A percentile compares a stretch with the other conserved stretches of the same genome.
phyloP scores from a whole-genome alignment of 2,797 vertebrate species.

The Sorex maritimensis region DNA sequence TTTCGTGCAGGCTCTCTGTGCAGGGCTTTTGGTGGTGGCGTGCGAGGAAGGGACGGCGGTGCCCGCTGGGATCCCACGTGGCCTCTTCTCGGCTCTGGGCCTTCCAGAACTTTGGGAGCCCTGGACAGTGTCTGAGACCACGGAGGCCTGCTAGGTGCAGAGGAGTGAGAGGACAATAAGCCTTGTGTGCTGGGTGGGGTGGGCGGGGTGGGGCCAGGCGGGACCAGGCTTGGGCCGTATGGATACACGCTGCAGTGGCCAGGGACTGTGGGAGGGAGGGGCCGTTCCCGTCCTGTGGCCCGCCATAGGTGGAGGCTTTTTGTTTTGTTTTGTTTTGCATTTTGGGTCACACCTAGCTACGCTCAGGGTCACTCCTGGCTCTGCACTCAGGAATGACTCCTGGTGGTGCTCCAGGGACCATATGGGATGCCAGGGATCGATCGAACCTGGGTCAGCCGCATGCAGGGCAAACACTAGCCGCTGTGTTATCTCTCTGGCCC shows the following conservation, averaged over 20 bases:
- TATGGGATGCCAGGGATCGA: too few relatives aligned
- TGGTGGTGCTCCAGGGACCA: too few relatives aligned
- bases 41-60: background rate
- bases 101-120: background rate
- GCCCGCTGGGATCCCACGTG: background rate
- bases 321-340: too few relatives aligned
- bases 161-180: conserved; percentile 35
- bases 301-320: background rate
- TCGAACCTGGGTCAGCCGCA: too few relatives aligned
- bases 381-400: too few relatives aligned
- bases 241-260: too few relatives aligned
- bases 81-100: background rate
- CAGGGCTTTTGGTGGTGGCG: background rate
- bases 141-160: conserved; percentile 28
- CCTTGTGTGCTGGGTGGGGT: conserved; percentile 19
- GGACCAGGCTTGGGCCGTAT: background rate
- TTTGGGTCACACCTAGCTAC: too few relatives aligned
- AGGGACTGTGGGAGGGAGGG: background rate
- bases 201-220: background rate
- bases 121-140: background rate
- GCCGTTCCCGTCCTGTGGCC: background rate
- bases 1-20: too few relatives aligned
- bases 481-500: too few relatives aligned
- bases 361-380: too few relatives aligned
- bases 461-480: too few relatives aligned